phyloP scores from a whole-genome alignment of 1,140 invertebrate genomes.

The Heterodera schachtii region DNA sequence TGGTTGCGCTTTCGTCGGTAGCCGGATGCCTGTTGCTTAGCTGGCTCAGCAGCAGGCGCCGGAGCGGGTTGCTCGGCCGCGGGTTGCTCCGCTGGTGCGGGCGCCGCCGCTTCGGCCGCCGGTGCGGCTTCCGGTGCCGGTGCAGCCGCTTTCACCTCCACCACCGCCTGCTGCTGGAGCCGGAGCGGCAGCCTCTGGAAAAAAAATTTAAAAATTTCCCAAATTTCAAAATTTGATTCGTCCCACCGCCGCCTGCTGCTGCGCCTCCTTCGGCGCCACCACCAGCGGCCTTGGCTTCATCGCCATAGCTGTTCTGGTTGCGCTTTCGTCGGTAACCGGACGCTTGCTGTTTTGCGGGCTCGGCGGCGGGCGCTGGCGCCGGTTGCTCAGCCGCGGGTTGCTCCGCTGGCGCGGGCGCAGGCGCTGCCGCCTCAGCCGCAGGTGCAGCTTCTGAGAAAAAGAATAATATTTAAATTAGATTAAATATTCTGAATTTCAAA shows the following conservation, averaged over 20 bases:
- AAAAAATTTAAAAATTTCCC: no score
- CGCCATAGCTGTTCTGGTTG: conserved; percentile 20
- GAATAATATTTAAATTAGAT: background rate
- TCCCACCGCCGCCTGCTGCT: background rate
- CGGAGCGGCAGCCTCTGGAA: background rate
- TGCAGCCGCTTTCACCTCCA: background rate
- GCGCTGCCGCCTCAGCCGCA: conserved; percentile 18
- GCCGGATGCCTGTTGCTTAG: conserved; percentile 6
- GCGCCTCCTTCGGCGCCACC: conserved; percentile 2
- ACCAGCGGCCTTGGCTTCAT: conserved; percentile 19
- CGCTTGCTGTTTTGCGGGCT: background rate
- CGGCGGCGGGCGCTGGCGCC: background rate
- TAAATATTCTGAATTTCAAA: background rate
- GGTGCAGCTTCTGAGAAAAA: conserved; percentile 4
- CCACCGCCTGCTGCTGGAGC: conserved; percentile 10
- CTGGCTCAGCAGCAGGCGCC: background rate
- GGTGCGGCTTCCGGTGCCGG: conserved; percentile 17
- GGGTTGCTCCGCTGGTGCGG: conserved; percentile 11
- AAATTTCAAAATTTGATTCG: background rate
- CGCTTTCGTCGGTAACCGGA: conserved; percentile 22
- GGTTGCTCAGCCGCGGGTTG: conserved; percentile 15
- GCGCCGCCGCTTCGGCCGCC: conserved; percentile 22
- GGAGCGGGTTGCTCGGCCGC: background rate
- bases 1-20: conserved; percentile 20
- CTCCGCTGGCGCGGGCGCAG: conserved; percentile 23